phyloP scores from a whole-genome alignment of 2,888 invertebrate genomes.

The Clusia tigrina region DNA sequence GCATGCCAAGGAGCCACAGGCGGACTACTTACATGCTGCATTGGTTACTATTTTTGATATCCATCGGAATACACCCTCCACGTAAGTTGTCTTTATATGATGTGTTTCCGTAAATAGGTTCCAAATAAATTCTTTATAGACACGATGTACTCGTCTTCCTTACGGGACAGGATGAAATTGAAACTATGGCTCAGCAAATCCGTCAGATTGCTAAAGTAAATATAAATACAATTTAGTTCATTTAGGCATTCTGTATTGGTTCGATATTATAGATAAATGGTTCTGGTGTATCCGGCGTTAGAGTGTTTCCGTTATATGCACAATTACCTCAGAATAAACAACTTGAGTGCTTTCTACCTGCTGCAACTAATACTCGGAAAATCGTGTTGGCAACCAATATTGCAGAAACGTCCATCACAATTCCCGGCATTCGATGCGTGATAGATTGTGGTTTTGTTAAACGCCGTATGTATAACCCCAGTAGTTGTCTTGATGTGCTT shows the following conservation, averaged over 20 bases:
- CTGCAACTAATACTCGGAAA: constrained; percentile 81
- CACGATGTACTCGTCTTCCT: constrained; percentile 92
- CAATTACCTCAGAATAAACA: constrained; percentile 87
- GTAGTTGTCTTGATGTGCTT: constrained; percentile 83
- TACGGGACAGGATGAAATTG: constrained; percentile 97
- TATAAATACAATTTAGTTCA: neutral
- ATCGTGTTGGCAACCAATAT: constrained; percentile 96
- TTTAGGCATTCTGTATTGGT: constrained; percentile 37
- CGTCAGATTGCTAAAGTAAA: constrained; percentile 74
- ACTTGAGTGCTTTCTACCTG: constrained; percentile 82
- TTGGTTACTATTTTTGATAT: constrained; percentile 90
- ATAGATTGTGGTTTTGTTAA: constrained; percentile 94
- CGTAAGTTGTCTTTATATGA: neutral
- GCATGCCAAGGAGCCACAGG: constrained; percentile 75
- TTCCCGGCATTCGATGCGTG: constrained; percentile 88
- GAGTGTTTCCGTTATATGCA: constrained; percentile 89
- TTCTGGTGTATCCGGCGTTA: constrained; percentile 69
- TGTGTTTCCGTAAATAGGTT: no score
- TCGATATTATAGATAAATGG: constrained; percentile 68
- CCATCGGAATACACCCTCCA: constrained; percentile 71
- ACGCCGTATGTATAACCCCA: constrained; percentile 82
- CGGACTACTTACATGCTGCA: constrained; percentile 85
- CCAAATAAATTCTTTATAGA: no score
- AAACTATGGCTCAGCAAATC: constrained; percentile 80
- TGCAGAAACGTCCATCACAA: constrained; percentile 97